phyloP scores from a whole-genome alignment of 2,113 vertebrate species.

The Pseudorhombus dupliciocellatus region DNA sequence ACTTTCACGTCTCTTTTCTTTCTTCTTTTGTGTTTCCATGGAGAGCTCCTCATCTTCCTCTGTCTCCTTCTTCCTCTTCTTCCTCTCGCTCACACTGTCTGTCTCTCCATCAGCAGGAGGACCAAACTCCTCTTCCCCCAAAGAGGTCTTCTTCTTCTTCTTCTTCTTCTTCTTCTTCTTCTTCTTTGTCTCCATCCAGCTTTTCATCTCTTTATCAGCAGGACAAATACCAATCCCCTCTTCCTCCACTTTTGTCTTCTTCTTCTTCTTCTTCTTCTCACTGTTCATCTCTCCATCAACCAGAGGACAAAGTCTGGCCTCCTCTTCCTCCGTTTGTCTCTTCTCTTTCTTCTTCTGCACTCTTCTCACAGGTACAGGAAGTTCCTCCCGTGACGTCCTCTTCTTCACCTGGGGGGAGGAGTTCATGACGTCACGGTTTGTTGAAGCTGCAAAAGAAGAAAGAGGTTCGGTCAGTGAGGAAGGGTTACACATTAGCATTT shows the following conservation, averaged over 20 bases:
- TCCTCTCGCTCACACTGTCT: background rate
- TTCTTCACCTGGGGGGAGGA: constrained; percentile 24
- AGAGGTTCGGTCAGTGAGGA: background rate
- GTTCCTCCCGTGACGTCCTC: constrained; percentile 1
- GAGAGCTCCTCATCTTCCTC: too few species aligned
- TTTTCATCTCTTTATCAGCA: too few species aligned
- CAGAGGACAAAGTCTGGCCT: background rate
- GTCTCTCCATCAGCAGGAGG: background rate
- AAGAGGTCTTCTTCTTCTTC: too few species aligned
- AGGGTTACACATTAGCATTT: too few species aligned
- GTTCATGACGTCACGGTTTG: constrained; percentile 19
- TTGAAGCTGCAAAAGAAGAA: constrained; percentile 5
- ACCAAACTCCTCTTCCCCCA: background rate
- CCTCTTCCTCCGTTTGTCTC: background rate
- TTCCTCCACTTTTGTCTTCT: background rate
- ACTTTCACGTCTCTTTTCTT: background rate
- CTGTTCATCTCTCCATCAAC: background rate
- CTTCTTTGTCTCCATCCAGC: background rate
- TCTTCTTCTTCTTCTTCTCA: constrained; percentile 5
- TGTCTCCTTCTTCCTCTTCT: background rate
- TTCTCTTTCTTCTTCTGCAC: background rate
- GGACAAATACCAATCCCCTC: background rate
- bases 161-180: background rate
- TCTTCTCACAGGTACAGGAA: background rate
- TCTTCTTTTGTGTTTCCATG: background rate